phyloP scores from a whole-genome alignment of 2,888 invertebrate genomes.

The Mesorhabditis spiculigera region DNA sequence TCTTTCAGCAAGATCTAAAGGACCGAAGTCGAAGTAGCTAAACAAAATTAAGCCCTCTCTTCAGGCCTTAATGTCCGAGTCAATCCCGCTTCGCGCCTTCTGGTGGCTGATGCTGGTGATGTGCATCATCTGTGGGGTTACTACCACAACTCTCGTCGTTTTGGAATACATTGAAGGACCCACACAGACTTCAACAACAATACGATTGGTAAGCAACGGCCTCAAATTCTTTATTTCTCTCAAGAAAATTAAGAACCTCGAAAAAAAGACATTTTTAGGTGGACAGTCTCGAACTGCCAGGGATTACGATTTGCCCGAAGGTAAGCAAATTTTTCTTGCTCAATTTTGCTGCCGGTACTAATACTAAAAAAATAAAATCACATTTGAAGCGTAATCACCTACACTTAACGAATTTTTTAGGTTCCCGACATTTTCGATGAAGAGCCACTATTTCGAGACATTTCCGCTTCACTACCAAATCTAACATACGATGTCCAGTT shows the following conservation, averaged over 20 bases:
- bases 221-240: neutral
- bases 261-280: slow-evolving; percentile 29
- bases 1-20: no score
- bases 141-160: slow-evolving; percentile 41
- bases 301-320: slow-evolving; percentile 53
- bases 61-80: slow-evolving; percentile 39
- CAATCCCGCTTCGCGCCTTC: slow-evolving; percentile 31
- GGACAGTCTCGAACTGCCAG: slow-evolving; percentile 42
- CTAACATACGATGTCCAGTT: slow-evolving; percentile 25
- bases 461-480: slow-evolving; percentile 32
- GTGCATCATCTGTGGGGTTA: slow-evolving; percentile 41
- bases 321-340: neutral
- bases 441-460: slow-evolving; percentile 1
- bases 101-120: slow-evolving; percentile 53
- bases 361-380: no score
- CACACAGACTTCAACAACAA: slow-evolving; percentile 54
- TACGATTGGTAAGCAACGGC: slow-evolving; percentile 30
- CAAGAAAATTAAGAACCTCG: slow-evolving; percentile 7
- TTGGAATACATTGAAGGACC: slow-evolving; percentile 50
- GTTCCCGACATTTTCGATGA: slow-evolving; percentile 48
- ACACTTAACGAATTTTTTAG: no score
- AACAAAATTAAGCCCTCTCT: neutral
- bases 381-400: no score
- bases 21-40: no score
- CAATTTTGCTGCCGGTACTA: no score